Evolutionary conservation across 2,797 vertebrate species (phyloP).

Genomic region (Phrynocephalus guinanensis): DNA sequence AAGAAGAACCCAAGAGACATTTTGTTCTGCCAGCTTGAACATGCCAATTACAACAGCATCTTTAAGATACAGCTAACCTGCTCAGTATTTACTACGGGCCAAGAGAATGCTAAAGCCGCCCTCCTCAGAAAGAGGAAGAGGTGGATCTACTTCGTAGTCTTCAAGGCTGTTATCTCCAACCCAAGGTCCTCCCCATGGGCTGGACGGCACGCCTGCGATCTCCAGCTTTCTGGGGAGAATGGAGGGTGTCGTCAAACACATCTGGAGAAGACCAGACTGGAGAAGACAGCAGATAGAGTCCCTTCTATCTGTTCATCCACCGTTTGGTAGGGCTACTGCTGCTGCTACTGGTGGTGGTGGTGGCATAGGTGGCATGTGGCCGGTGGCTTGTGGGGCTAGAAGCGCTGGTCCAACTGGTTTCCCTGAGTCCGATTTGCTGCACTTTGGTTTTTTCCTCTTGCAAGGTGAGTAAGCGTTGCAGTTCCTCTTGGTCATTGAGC

Average conservation of each 20-base stretch:
- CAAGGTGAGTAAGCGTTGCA: constrained; percentile 78
- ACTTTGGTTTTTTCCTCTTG: constrained; percentile 80
- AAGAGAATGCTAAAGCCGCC: fast-evolving
- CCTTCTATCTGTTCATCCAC: constrained; percentile 73
- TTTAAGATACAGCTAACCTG: not conserved
- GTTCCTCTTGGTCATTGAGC: constrained; percentile 85
- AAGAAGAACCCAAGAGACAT: fast-evolving
- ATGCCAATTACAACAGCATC: fast-evolving
- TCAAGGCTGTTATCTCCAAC: not conserved
- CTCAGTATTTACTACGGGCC: not conserved
- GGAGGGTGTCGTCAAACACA: not conserved
- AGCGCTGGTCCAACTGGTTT: constrained; percentile 71
- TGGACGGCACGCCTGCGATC: not conserved
- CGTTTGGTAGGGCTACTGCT: constrained; percentile 53
- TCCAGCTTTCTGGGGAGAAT: not conserved
- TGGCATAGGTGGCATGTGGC: constrained; percentile 67
- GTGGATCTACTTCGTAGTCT: not conserved
- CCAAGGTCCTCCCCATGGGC: not conserved
- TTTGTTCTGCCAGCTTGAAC: not conserved
- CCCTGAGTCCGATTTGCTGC: constrained; percentile 70
- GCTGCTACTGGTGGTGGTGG: constrained; percentile 62
- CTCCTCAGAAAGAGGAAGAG: constrained; percentile 6
- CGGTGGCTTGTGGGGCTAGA: constrained; percentile 56
- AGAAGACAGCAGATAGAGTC: not conserved
- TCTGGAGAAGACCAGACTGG: not conserved